Percentiles rank a stretch among this genome's conserved stretches.
These are phyloP conservation scores for Ceratoteleas bidentatus DNA, from an alignment of 1,140 invertebrate species.

Conservation along the genomic window DNA sequence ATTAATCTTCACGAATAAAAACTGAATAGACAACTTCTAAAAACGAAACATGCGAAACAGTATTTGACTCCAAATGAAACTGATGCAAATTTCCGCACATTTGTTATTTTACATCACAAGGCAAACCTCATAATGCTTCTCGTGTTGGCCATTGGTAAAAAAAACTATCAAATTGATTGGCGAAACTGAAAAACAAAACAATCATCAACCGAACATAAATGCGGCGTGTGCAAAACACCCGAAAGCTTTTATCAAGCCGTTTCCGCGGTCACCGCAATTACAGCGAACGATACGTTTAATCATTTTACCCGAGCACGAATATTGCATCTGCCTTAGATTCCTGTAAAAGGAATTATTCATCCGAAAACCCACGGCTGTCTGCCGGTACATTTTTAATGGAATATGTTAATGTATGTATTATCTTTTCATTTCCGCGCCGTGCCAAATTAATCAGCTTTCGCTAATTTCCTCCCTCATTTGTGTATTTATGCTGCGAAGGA, in stretches of 20 bases:
- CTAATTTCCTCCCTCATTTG: constrained; percentile 34
- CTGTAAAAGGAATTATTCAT: constrained; percentile 35
- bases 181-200: background rate
- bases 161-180: background rate
- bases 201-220: too few species aligned
- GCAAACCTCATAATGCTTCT: too few species aligned
- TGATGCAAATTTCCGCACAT: too few species aligned
- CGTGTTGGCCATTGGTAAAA: too few species aligned
- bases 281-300: constrained; percentile 33
- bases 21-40: too few species aligned
- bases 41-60: too few species aligned
- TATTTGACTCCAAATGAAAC: too few species aligned
- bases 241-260: background rate
- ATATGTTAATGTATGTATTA: constrained; percentile 51
- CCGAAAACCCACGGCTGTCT: constrained; percentile 11
- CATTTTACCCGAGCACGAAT: constrained; percentile 1
- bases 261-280: constrained; percentile 8
- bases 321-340: constrained; percentile 14
- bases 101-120: too few species aligned
- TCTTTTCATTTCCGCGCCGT: constrained; percentile 34
- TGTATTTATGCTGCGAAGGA: constrained; percentile 20
- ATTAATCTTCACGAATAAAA: too few species aligned
- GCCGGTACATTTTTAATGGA: constrained; percentile 46
- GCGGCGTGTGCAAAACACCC: too few species aligned
- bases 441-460: constrained; percentile 47